Conservation (phyloP, 2,888 invertebrate species). For the Pachliopta kotzebuea region DNA sequence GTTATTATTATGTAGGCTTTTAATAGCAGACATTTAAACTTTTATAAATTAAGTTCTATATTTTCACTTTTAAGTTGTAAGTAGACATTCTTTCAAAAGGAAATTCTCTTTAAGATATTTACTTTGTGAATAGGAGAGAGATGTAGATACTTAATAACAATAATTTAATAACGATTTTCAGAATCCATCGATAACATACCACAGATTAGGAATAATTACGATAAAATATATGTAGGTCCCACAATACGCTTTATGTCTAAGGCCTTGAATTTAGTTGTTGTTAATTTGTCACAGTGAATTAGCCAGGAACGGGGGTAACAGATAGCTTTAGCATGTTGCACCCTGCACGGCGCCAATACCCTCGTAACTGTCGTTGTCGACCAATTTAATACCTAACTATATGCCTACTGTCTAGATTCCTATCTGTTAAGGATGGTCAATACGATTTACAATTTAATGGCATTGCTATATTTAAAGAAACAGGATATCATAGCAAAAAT, state of each 20-base stretch:
- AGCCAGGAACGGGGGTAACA: conserved; percentile 73
- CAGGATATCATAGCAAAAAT: background rate
- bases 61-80: too few species aligned
- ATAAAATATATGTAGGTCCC: conserved; percentile 8
- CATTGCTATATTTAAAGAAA: background rate
- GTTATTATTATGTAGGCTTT: too few species aligned
- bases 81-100: too few species aligned
- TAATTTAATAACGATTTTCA: too few species aligned
- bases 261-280: conserved; percentile 73
- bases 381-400: conserved; percentile 73
- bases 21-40: too few species aligned
- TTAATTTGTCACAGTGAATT: conserved; percentile 81
- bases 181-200: background rate
- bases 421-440: conserved; percentile 47
- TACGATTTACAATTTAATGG: conserved; percentile 19
- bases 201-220: background rate
- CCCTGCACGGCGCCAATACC: conserved; percentile 74
- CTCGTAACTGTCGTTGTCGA: conserved; percentile 68
- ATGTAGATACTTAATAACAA: too few species aligned
- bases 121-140: too few species aligned
- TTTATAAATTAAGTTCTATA: too few species aligned
- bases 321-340: conserved; percentile 77
- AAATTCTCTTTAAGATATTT: too few species aligned
- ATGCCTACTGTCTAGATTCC: conserved; percentile 52
- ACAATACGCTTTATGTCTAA: conserved; percentile 34